These are phyloP conservation scores for Benthosema pterotum DNA, from an alignment of 2,797 vertebrate species.

Conservation along the genomic window DNA sequence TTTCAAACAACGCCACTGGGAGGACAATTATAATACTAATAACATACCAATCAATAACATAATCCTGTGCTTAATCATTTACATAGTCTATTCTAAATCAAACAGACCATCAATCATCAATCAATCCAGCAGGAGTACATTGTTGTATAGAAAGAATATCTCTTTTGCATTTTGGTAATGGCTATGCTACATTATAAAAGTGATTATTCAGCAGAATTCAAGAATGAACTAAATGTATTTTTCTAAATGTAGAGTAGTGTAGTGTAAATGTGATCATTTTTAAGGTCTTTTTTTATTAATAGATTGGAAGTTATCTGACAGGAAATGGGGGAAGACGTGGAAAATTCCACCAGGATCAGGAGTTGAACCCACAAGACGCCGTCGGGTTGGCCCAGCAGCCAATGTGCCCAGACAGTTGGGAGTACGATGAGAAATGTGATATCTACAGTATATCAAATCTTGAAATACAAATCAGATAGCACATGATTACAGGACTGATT, in stretches of 20 bases:
- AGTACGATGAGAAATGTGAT: not conserved
- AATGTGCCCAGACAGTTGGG: no score
- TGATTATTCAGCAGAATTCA: conserved; percentile 14
- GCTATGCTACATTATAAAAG: conserved; percentile 20
- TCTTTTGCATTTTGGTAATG: conserved; percentile 10
- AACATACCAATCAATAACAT: not conserved
- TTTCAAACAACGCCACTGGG: not conserved
- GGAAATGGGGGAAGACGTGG: no score
- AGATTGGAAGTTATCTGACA: no score
- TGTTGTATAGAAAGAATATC: conserved; percentile 53
- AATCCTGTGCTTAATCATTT: no score
- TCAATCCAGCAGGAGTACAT: not conserved
- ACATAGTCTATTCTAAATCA: not conserved
- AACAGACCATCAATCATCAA: not conserved
- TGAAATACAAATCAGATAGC: no score
- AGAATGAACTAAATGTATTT: conserved; percentile 12
- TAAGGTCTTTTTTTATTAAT: no score
- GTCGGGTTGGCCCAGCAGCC: no score
- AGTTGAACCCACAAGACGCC: no score
- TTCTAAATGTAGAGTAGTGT: conserved; percentile 7
- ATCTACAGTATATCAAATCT: no score
- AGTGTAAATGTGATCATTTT: conserved; percentile 7
- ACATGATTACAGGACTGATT: no score
- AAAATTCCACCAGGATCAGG: no score
- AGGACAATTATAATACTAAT: not conserved